Base-by-base conservation (phyloP, 1,140 invertebrate genomes). In the Philopotamus ludificatus region DNA sequence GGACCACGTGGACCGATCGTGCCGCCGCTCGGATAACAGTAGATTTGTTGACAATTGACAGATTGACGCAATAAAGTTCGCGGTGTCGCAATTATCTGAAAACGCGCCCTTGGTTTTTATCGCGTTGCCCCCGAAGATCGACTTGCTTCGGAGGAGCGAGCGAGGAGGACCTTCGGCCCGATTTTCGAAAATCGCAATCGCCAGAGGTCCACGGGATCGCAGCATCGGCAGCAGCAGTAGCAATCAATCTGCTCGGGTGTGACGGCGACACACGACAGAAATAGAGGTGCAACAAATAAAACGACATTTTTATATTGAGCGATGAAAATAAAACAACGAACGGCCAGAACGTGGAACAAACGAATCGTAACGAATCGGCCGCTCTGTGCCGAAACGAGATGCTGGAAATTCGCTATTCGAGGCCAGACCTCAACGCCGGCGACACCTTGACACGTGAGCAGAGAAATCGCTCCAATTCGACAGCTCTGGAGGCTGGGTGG, bases 191-290 rank as follows among this genome's bases (percentile, higher is more conserved):
- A n/a, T n/a, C n/a, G n/a, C n/a, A n/a, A n/a, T n/a, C n/a, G n/a
- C n/a, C n/a, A n/a, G n/a, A n/a, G n/a, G n/a, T n/a, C n/a, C n/a
- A n/a, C n/a, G n/a, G n/a, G n/a, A n/a, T n/a, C n/a, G n/a, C n/a
- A n/a, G n/a, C n/a, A n/a, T n/a, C 44, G 8, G 44, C 44, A 9
- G 44, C 10, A 15, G 7, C n/a, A 4, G 18, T 47, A 9, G 44
- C 44, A 47, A 47, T 47, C 44, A 18, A 54, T 21, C 25, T 25
- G 20, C 7, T 18, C 25, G 20, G 22, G 53, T 25, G 28, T 25
- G 18, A 57, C 53, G 53, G 28, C 53, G 25, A 57, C 53, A 57
- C 53, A 57, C 53, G 53, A 57, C 53, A 7, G 8, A 28, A 21
- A 21, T 18, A 16, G 28, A 39, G 41, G 28, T 41, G 21, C 53